Base-by-base conservation (phyloP, 2,113 vertebrate species). In the Phaethornis superciliosus region DNA sequence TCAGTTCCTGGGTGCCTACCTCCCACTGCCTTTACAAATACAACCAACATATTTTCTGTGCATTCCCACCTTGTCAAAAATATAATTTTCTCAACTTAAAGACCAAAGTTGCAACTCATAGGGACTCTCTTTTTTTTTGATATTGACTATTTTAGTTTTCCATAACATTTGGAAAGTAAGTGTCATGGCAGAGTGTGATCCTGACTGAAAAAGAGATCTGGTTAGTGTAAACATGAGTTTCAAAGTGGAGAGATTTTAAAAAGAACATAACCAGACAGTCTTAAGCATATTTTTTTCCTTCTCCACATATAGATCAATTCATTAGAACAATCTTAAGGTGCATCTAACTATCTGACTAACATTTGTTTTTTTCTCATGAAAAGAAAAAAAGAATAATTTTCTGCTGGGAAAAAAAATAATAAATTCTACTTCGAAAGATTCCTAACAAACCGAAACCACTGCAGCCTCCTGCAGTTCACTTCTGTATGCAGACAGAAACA, bases 1-100 rank as follows among this genome's bases (percentile, higher is more conserved):
- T 9, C 10, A 3, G 5, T 47, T 70, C 63, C 32, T 10, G 10
- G 16, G 10, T 1, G 2, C 14, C 12, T 12, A 1, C 13, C 40
- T 37, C n/a, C 62, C 18, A 6, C 11, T 56, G 62, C 22, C 18
- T 63, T 62, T 12, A 27, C 20, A 74, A 58, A 24, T 14, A 42
- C 40, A 49, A 35, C 20, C 55, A 46, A 64, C 9, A 13, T 3
- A 4, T 54, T 64, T 83, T 58, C 37, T 58, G 8, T 63, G 35
- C 7, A 5, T 55, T 49, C 24, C 40, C 11, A 60, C 7, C 32
- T 71, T 27, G 65, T 71, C 52, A n/a, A 59, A 64, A 71, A 11
- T 27, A 42, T 12, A 2, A n/a, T 55, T 75, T 10, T 18, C 10
- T 64, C 40, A 47, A 1, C 9, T 85, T 69, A 11, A 24, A 77